Percentiles rank a stretch among this genome's conserved stretches.
Evolutionary conservation across 2,113 vertebrate genomes (phyloP).

Genomic region (Zosterops borbonicus): DNA sequence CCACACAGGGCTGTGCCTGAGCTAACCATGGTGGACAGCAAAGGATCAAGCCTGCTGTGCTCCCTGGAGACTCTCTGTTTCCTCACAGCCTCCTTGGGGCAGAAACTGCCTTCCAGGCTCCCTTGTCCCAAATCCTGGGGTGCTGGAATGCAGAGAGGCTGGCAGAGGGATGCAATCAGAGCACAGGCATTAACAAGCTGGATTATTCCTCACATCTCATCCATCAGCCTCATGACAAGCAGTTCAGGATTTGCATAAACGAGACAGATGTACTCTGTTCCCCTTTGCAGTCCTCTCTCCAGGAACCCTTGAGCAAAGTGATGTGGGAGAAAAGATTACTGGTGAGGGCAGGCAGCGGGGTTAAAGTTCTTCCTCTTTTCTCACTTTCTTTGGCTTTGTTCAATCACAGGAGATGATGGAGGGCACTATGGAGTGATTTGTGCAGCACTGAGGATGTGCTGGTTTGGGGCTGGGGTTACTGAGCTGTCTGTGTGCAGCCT

Average conservation of each 20-base stretch:
- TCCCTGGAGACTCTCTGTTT: neutral
- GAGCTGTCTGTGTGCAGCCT: constrained; percentile 19
- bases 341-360: neutral
- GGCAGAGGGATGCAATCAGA: neutral
- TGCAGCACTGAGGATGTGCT: neutral
- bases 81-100: neutral
- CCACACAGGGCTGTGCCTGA: neutral
- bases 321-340: neutral
- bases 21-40: neutral
- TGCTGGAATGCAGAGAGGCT: neutral
- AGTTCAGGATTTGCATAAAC: neutral
- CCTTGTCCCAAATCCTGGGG: neutral
- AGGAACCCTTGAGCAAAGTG: neutral
- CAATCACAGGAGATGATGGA: neutral
- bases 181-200: neutral
- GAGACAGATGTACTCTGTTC: neutral
- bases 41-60: neutral
- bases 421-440: neutral
- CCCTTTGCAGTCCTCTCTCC: neutral
- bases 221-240: constrained; percentile 1
- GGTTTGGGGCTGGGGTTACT: neutral
- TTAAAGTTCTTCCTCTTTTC: neutral
- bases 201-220: constrained; percentile 8
- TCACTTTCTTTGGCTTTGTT: neutral
- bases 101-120: neutral